These are phyloP conservation scores for Eptatretus atami DNA, from an alignment of 2,797 vertebrate genomes.

Conservation along the genomic window DNA sequence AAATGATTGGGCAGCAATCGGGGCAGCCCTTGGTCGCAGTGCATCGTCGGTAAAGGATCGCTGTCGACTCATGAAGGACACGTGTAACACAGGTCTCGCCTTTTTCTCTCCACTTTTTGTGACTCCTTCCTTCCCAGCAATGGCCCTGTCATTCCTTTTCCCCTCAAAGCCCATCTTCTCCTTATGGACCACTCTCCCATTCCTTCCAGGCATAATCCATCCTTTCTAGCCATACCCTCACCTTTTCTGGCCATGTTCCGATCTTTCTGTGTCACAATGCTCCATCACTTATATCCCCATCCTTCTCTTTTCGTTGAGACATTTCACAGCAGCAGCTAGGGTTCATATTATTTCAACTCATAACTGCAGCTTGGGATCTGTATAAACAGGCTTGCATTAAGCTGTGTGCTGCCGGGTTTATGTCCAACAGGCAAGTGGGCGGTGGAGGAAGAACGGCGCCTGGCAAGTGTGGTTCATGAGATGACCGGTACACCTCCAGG, in stretches of 20 bases:
- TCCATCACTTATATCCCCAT: too few relatives aligned
- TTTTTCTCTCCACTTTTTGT: slow-evolving; percentile 7
- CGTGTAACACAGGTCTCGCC: slow-evolving; percentile 60
- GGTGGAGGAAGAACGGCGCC: slow-evolving; percentile 61
- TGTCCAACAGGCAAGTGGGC: slow-evolving; percentile 65
- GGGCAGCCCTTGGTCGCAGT: slow-evolving; percentile 64
- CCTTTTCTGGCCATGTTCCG: too few relatives aligned
- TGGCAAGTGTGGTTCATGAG: slow-evolving; percentile 78
- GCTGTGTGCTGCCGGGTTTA: neutral
- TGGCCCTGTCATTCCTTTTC: neutral
- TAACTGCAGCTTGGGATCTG: too few relatives aligned
- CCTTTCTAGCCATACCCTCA: neutral
- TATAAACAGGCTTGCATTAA: too few relatives aligned
- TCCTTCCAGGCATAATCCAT: neutral
- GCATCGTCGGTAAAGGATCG: slow-evolving; percentile 91
- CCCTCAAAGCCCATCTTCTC: neutral
- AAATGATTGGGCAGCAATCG: slow-evolving; percentile 93
- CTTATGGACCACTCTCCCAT: neutral
- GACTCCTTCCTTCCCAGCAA: too few relatives aligned
- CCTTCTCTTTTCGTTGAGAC: too few relatives aligned
- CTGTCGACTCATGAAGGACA: slow-evolving; percentile 94
- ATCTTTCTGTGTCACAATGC: neutral
- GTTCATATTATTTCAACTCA: too few relatives aligned
- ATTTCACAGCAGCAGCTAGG: too few relatives aligned
- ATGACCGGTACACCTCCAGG: slow-evolving; percentile 63